phyloP scores from a whole-genome alignment of 1,140 invertebrate genomes.

The Drosophila tropicalis region DNA sequence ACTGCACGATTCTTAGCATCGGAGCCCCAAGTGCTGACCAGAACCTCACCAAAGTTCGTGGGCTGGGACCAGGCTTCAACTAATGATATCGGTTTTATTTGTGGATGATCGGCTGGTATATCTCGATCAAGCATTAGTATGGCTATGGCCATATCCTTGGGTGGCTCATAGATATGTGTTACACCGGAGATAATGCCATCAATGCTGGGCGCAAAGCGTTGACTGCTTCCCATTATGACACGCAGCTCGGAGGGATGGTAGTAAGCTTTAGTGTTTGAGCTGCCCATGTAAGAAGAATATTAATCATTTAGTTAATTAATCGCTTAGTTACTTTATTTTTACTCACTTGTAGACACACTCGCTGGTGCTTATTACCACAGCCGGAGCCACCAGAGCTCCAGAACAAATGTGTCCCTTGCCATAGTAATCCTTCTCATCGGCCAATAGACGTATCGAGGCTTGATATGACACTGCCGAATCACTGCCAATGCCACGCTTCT shows the following conservation, averaged over 20 bases:
- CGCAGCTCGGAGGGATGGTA: conserved; percentile 76
- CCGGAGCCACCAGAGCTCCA: conserved; percentile 80
- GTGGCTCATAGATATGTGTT: conserved; percentile 63
- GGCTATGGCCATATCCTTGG: conserved; percentile 57
- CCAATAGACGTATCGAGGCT: conserved; percentile 74
- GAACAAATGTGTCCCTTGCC: conserved; percentile 82
- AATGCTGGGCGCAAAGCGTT: conserved; percentile 60
- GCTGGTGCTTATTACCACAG: conserved; percentile 83
- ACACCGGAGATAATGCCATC: conserved; percentile 51
- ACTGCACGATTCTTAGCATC: conserved; percentile 35
- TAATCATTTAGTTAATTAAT: too few relatives aligned
- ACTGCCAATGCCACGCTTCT: not conserved
- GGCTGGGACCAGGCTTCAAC: not conserved
- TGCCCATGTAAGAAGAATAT: conserved; percentile 5
- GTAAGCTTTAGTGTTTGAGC: conserved; percentile 22
- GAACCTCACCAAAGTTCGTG: not conserved
- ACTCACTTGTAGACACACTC: conserved; percentile 83
- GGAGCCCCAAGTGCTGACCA: conserved; percentile 55
- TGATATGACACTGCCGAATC: conserved; percentile 43
- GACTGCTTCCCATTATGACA: conserved; percentile 58
- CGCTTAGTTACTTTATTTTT: too few relatives aligned
- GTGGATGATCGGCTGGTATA: conserved; percentile 44
- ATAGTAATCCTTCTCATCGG: conserved; percentile 59
- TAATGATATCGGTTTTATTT: conserved; percentile 55
- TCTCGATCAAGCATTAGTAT: conserved; percentile 74